phyloP scores from a whole-genome alignment of 1,140 invertebrate species.

The Drosophila gunungcola region DNA sequence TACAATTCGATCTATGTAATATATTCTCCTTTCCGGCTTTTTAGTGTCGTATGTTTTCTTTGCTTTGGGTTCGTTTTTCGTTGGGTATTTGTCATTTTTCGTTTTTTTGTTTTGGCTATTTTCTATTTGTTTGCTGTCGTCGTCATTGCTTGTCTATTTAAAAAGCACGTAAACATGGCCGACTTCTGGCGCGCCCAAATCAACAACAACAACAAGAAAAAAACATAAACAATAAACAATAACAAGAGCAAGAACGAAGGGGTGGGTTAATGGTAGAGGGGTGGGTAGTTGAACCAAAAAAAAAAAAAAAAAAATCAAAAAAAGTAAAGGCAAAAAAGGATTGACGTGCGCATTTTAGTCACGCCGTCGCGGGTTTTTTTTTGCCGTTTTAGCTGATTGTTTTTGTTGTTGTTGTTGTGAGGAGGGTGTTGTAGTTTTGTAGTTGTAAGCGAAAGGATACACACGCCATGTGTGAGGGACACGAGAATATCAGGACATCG shows the following conservation, averaged over 20 bases:
- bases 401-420: conserved; percentile 44
- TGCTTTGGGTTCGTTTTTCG: conserved; percentile 6
- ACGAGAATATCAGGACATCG: conserved; percentile 30
- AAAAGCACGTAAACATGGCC: conserved; percentile 65
- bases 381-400: conserved; percentile 76
- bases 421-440: conserved; percentile 11
- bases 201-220: conserved; percentile 30
- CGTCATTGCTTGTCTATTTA: conserved; percentile 59
- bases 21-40: conserved; percentile 3
- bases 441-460: conserved; percentile 22
- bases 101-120: conserved; percentile 1
- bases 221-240: conserved; percentile 16
- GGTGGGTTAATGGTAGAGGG: conserved; percentile 2
- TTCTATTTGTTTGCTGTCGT: conserved; percentile 48
- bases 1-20: conserved; percentile 4
- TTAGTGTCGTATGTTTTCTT: conserved; percentile 6
- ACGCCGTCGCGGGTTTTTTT: conserved; percentile 57
- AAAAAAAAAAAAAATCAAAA: neutral
- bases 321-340: conserved; percentile 48
- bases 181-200: conserved; percentile 57
- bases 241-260: conserved; percentile 24
- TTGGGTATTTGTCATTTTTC: neutral
- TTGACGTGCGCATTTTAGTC: conserved; percentile 75
- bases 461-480: conserved; percentile 52
- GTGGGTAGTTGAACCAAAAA: neutral